phyloP scores from a whole-genome alignment of 2,888 invertebrate species.

The Leucophora obtusa region DNA sequence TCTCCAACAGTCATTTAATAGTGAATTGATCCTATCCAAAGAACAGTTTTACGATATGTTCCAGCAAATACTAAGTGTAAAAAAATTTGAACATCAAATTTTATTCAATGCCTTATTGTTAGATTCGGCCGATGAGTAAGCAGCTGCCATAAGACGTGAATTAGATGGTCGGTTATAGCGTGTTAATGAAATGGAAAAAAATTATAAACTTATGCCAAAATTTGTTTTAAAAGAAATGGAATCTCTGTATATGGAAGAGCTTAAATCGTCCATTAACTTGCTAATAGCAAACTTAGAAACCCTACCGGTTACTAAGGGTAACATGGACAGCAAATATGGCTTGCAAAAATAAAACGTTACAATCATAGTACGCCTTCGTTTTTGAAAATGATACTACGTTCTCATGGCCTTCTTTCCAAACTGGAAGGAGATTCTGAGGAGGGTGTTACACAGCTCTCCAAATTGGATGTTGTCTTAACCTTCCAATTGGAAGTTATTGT shows the following conservation, averaged over 20 bases:
- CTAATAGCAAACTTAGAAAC: slow-evolving; percentile 99
- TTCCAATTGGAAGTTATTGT: slow-evolving; percentile 99
- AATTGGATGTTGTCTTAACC: slow-evolving; percentile 98
- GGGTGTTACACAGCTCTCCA: slow-evolving; percentile 96
- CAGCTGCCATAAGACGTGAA: slow-evolving; percentile 98
- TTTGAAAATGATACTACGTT: slow-evolving; percentile 82
- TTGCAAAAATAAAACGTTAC: slow-evolving; percentile 98
- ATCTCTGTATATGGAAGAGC: slow-evolving; percentile 98
- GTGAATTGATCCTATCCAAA: slow-evolving; percentile 96
- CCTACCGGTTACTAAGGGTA: slow-evolving; percentile 98
- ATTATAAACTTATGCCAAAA: slow-evolving; percentile 98
- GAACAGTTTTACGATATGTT: slow-evolving; percentile 99
- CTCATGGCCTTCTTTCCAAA: slow-evolving; percentile 94
- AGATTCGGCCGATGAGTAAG: slow-evolving; percentile 99
- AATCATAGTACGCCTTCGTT: slow-evolving; percentile 85
- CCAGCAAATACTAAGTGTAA: slow-evolving; percentile 98
- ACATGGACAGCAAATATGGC: slow-evolving; percentile 97
- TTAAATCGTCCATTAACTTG: slow-evolving; percentile 97
- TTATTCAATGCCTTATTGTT: slow-evolving; percentile 98
- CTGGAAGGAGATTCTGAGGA: slow-evolving; percentile 97
- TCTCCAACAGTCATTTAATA: slow-evolving; percentile 93
- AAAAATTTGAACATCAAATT: slow-evolving; percentile 99
- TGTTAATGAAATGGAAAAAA: slow-evolving; percentile 98
- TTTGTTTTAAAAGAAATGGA: slow-evolving; percentile 99
- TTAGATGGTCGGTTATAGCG: slow-evolving; percentile 98